Evolutionary conservation across 2,888 invertebrate species (phyloP), one percentile per base, ranked within the genome.

Genomic region (Acanthoscelides obtectus): DNA sequence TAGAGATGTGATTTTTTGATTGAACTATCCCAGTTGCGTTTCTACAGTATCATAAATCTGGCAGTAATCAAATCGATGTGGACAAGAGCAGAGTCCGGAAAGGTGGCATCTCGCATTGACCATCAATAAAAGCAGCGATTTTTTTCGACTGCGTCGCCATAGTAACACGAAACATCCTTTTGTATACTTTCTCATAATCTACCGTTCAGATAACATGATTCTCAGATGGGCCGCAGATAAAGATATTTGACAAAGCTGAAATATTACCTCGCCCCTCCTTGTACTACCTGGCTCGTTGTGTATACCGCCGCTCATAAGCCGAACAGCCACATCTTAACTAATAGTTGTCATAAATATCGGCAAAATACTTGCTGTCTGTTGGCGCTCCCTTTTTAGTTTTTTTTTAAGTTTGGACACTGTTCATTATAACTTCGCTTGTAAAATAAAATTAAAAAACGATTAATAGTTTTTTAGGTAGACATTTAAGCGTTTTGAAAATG

Each of bases 191-290:
- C 76, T 76, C 72, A 75, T 72, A 76, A 78, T 78, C 78, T 78
- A 78, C 78, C 78, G 77, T 77, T 22, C 67, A 76, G 78, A 78
- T 78, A 78, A 78, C 75, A 75, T 76, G 74, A 75, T 74, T 75
- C 74, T 73, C 74, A 77, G 78, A 77, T 78, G 75, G 76, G 73
- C 69, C 75, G 73, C 70, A 75, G 78, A 78, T 77, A 77, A 77
- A 73, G 69, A 71, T 71, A 73, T 78, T 77, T 78, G 78, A 78
- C 78, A 78, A 78, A 74, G 70, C 72, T 77, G 75, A 78, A 76
- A 76, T 75, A 76, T 78, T 76, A 73, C 72, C 73, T 69, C 69
- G 70, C 69, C 70, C 72, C 74, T 75, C 77, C 76, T 74, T 45
- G 17, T 45, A 45, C 45, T 75, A 75, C 75, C 75, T 75, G 75